These are phyloP conservation scores for Recurvirostra avosetta DNA, from an alignment of 2,113 vertebrate species.

Conservation along the genomic window DNA sequence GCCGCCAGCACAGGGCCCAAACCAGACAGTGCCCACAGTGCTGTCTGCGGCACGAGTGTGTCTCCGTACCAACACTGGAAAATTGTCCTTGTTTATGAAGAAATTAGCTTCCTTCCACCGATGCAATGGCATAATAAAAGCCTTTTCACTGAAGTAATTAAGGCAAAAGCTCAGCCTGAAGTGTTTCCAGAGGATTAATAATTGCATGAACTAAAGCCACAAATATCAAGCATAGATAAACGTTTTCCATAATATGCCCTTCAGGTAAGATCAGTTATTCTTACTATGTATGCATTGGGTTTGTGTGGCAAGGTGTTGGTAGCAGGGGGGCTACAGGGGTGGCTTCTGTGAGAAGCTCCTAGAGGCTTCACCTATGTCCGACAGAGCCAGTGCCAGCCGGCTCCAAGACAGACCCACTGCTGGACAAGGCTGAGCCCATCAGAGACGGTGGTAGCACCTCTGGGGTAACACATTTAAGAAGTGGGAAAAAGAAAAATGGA, in stretches of 20 bases:
- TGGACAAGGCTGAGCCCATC: no score
- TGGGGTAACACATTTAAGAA: no score
- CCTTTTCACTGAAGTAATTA: neutral
- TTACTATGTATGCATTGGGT: no score
- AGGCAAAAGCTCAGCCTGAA: neutral
- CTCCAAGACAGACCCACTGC: no score
- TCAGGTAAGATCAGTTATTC: neutral
- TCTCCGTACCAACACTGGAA: fast-evolving
- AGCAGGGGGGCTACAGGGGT: no score
- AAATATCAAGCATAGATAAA: neutral
- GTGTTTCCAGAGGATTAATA: neutral
- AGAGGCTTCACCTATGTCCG: no score
- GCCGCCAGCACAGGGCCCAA: neutral
- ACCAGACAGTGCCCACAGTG: fast-evolving
- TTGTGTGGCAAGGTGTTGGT: no score
- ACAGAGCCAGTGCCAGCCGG: no score
- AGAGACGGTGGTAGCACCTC: no score
- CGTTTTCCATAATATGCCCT: neutral
- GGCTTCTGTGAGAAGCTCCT: no score
- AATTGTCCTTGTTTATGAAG: neutral
- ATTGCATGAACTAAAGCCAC: neutral
- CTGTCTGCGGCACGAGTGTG: neutral
- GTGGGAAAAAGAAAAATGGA: no score
- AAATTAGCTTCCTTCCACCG: neutral
- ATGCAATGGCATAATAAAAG: neutral